phyloP scores from a whole-genome alignment of 1,140 invertebrate species.

The Pygmarrhopalites habei region DNA sequence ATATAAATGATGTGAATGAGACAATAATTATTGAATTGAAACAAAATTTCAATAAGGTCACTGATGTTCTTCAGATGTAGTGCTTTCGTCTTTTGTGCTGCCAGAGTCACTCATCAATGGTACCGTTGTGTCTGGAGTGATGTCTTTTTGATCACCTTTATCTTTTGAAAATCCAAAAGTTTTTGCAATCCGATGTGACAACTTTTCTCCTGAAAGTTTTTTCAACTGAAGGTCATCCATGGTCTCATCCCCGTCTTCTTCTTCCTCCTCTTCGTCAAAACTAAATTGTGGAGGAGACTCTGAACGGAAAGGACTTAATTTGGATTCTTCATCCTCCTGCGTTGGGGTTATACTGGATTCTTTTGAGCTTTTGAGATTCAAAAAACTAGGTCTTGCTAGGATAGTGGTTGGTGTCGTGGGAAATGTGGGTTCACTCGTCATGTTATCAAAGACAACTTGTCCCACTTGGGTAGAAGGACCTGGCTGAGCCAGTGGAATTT shows the following conservation, averaged over 20 bases:
- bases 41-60: too few species aligned
- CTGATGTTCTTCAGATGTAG: too few species aligned
- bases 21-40: too few species aligned
- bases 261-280: neutral
- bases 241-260: conserved; percentile 16
- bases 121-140: too few species aligned
- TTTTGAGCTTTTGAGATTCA: neutral
- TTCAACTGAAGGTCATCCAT: conserved; percentile 20
- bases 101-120: too few species aligned
- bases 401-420: neutral
- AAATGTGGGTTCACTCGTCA: neutral
- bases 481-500: neutral
- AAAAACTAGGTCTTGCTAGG: neutral
- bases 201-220: conserved; percentile 16
- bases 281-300: neutral
- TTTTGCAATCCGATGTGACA: conserved; percentile 26
- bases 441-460: too few species aligned
- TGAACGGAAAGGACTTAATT: neutral
- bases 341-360: neutral
- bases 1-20: too few species aligned
- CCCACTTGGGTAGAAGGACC: neutral
- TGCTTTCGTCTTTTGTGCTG: too few species aligned
- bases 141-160: too few species aligned
- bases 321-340: neutral
- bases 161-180: conserved; percentile 30